Evolutionary conservation across 2,797 vertebrate genomes (phyloP).

Genomic region (Tokudaia tokunoshimensis): DNA sequence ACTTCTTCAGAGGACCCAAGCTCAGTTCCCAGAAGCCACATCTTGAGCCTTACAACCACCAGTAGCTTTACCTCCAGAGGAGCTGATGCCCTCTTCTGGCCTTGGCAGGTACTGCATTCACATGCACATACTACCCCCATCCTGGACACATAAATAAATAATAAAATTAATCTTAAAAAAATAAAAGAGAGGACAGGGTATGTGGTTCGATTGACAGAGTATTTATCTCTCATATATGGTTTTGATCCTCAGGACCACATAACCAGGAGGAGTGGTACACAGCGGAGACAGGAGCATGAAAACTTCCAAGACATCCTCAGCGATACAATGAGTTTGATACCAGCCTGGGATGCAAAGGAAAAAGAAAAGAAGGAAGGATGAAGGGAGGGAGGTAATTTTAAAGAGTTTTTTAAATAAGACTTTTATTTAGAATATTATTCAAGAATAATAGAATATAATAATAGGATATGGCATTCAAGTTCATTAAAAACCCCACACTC

Average conservation of each 20-base stretch:
- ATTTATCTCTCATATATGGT: not conserved
- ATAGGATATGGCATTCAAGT: not conserved
- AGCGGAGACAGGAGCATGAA: not conserved
- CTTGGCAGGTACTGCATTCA: not conserved
- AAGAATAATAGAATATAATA: too few species aligned
- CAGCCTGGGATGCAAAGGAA: not conserved
- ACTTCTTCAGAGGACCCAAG: not conserved
- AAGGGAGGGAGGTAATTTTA: not conserved
- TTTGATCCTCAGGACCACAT: not conserved
- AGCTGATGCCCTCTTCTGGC: not conserved
- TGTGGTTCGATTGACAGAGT: not conserved
- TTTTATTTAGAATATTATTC: not conserved
- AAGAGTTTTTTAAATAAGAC: not conserved
- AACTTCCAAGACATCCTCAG: not conserved
- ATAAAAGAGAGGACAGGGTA: not conserved
- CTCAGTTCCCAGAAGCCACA: not conserved
- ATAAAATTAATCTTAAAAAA: not conserved
- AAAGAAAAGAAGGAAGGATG: not conserved
- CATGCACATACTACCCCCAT: not conserved
- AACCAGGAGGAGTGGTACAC: not conserved
- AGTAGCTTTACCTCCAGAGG: not conserved
- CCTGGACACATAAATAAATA: not conserved
- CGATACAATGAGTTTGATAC: not conserved
- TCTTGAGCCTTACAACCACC: not conserved
- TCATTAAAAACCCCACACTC: conserved; percentile 11